A percentile compares a stretch with the other conserved stretches of the same genome.
phyloP scores from a whole-genome alignment of 1,140 invertebrate genomes.

The Drosophila bifasciata region DNA sequence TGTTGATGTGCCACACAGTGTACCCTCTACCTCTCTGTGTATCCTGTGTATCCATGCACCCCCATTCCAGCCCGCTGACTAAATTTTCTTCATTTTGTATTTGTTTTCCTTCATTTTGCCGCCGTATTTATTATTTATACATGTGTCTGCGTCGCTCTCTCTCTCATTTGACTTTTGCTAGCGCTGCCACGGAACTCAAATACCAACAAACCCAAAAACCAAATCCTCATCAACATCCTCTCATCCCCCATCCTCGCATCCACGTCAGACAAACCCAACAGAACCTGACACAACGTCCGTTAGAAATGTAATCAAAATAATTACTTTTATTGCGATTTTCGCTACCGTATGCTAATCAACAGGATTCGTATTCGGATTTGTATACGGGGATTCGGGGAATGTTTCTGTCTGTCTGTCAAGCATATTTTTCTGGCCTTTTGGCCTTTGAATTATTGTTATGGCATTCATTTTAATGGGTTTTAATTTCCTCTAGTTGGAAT shows the following conservation, averaged over 20 bases:
- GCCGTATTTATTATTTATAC: constrained; percentile 48
- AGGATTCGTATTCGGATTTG: not conserved
- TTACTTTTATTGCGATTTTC: constrained; percentile 72
- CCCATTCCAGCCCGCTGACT: constrained; percentile 10
- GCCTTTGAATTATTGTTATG: constrained; percentile 62
- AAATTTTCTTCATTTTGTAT: constrained; percentile 35
- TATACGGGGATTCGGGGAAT: not conserved
- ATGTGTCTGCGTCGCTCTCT: constrained; percentile 48
- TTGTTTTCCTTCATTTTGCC: constrained; percentile 25
- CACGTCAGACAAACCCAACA: not conserved
- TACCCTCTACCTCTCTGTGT: constrained; percentile 7
- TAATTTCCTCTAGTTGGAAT: constrained; percentile 50
- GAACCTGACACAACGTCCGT: constrained; percentile 38
- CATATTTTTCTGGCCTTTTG: constrained; percentile 27
- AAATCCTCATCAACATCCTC: not conserved
- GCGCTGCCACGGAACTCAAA: constrained; percentile 1
- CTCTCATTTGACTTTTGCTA: constrained; percentile 30
- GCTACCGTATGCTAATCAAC: constrained; percentile 61
- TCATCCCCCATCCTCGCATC: not conserved
- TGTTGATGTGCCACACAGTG: constrained; percentile 57
- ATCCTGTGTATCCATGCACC: constrained; percentile 36
- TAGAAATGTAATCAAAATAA: constrained; percentile 77
- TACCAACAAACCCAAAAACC: constrained; percentile 1
- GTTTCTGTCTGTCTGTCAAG: constrained; percentile 10
- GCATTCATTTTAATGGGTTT: constrained; percentile 54